Percentiles rank a stretch among this genome's conserved stretches.
Evolutionary conservation across 2,888 invertebrate species (phyloP).

Genomic region (Bimastos eiseni): DNA sequence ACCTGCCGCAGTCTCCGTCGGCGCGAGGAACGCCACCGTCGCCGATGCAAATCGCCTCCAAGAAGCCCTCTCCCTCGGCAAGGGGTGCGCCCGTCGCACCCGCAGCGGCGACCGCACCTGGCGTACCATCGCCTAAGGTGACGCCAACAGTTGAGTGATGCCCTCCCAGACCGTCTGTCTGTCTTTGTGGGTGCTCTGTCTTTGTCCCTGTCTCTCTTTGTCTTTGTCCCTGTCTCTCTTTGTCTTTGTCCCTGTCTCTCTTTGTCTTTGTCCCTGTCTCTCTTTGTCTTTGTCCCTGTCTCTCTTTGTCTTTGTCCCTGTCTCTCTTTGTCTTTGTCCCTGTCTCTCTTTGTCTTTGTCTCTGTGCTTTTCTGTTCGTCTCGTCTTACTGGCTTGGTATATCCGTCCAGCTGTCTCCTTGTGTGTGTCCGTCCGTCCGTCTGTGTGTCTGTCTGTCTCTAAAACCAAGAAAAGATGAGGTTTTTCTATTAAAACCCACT

Average conservation of each 20-base stretch:
- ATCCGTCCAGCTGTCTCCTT: too few relatives aligned
- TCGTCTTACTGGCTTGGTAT: too few relatives aligned
- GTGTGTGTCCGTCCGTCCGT: too few relatives aligned
- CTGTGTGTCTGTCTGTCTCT: background rate
- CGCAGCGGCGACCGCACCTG: background rate
- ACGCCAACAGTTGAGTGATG: background rate
- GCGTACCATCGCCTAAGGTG: slow-evolving; percentile 20
- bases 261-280: background rate
- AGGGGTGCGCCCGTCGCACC: background rate
- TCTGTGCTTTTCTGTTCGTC: too few relatives aligned
- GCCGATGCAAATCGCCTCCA: background rate
- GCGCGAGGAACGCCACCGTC: background rate
- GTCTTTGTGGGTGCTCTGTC: too few relatives aligned
- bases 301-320: background rate
- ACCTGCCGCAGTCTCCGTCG: slow-evolving; percentile 17
- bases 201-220: too few relatives aligned
- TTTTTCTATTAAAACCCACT: background rate
- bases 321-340: background rate
- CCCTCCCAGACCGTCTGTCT: background rate
- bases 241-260: too few relatives aligned
- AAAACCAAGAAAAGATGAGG: background rate
- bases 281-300: too few relatives aligned
- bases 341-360: too few relatives aligned
- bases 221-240: background rate
- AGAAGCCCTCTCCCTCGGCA: background rate